Base-by-base conservation (phyloP, 2,888 invertebrate genomes). In the Cerastis leucographa region DNA sequence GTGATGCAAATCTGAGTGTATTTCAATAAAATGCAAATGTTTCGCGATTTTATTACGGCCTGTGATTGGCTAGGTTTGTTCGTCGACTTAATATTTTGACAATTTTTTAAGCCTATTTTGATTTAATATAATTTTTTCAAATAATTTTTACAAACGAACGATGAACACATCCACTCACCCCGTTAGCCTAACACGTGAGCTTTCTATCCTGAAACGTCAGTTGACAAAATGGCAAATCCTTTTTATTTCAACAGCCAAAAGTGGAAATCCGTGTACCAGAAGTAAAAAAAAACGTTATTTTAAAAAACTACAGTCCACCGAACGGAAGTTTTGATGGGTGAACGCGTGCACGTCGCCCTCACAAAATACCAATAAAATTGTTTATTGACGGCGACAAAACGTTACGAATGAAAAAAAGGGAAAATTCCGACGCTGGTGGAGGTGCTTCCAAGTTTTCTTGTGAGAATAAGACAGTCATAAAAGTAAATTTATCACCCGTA, bases 401-500 rank as follows among this genome's bases (percentile, higher is more conserved):
- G 87, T 87, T 81, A 86, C 87, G 82, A 92, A 92, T 93, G 76
- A 61, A 92, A 93, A 93, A 92, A 89, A 85, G 78, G 89, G 91
- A 92, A 93, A 92, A 92, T 92, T 93, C 92, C 92, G 66, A 81
- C 85, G 90, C 80, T 84, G 85, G 77, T 83, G 83, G 87, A 89
- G 90, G 87, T 89, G 83, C 71, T 87, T 69, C 89, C 85, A 90
- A 89, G 87, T 90, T 93, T 93, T 92, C 92, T 92, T 93, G 91
- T 92, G 91, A 93, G 94, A 94, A 95, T 95, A 94, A 95, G 94
- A 93, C 93, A 92, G 94, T 92, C 94, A 95, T 95, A 95, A 96
- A 95, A 94, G 89, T 87, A 93, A 95, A 95, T 96, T 96, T 96
- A 96, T 95, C 81, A 92, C 91, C 90, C 87, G 90, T 90, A 93